A percentile compares a stretch with the other conserved stretches of the same genome.
phyloP scores from a whole-genome alignment of 2,888 invertebrate genomes.

The Bursaphelenchus okinawaensis region DNA sequence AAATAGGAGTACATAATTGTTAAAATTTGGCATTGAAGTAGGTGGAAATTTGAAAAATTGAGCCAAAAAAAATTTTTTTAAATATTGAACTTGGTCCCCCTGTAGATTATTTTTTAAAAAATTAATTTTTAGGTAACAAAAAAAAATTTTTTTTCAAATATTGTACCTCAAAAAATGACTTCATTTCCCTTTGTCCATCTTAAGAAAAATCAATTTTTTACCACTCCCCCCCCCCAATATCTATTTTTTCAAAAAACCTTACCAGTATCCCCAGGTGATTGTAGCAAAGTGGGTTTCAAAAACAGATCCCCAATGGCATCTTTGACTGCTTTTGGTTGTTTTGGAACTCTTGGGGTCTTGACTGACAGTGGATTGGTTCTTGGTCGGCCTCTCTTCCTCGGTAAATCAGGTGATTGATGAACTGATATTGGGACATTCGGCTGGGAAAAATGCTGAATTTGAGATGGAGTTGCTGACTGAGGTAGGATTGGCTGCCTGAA shows the following conservation, averaged over 20 bases:
- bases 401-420: neutral
- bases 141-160: no score
- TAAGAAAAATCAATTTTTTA: no score
- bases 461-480: neutral
- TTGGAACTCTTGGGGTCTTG: neutral
- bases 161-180: no score
- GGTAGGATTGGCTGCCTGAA: neutral
- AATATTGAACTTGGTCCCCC: no score
- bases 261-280: neutral
- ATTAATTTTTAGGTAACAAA: no score
- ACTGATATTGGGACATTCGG: neutral
- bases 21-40: neutral
- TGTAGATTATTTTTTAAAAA: no score
- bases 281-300: neutral
- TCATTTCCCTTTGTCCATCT: no score
- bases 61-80: no score
- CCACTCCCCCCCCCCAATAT: no score
- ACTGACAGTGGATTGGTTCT: neutral
- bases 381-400: conserved; percentile 1
- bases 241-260: neutral
- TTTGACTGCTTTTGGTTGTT: neutral
- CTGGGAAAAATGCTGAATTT: neutral
- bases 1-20: no score
- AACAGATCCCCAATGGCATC: neutral
- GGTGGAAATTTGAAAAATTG: neutral